Evolutionary conservation across 1,140 invertebrate species (phyloP), one percentile per base, ranked within the genome.

Genomic region (Drosophila pseudoananassae): DNA sequence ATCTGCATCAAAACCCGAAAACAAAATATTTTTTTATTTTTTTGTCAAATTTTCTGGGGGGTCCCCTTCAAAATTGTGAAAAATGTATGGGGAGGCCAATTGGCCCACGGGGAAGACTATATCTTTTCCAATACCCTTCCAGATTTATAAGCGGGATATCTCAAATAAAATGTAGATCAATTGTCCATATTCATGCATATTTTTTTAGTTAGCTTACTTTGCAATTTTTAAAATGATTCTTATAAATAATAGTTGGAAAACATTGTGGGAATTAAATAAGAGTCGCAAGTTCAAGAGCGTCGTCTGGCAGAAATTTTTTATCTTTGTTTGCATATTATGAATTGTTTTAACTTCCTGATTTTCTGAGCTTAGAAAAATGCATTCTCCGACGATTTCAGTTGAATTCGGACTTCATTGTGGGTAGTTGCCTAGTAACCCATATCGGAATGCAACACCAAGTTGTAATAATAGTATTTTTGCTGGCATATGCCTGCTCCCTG

Each of bases 341-440:
- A 27, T 36, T 43, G 50, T 46, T 58, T 17, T 31, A n/a, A 15
- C 17, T 73, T 73, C 69, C 70, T 61, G 45, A 73, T 43, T 49
- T 10, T 29, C 31, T 14, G 17, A 69, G 25, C 51, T 68, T 36
- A 12, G 40, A 12, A 23, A 51, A 55, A 38, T 69, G 50, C 43
- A 69, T 69, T 70, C 64, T 51, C 50, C 49, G 55, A 33, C 31
- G 25, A 57, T 74, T 74, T 75, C 70, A 75, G 59, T 75, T 64
- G 4, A 33, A 53, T 49, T 74, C 65, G 15, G 14, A 52, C 38
- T 23, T 29, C 4, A 15, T 8, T 20, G 46, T 15, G 27, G 51
- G 10, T 40, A 12, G 70, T 12, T 64, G 7, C 6, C 15, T n/a
- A 15, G 4, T 15, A 33, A 45, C 29, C 9, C 3, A 8, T 4